phyloP scores from a whole-genome alignment of 1,140 invertebrate genomes.

The Portunus trituberculatus region DNA sequence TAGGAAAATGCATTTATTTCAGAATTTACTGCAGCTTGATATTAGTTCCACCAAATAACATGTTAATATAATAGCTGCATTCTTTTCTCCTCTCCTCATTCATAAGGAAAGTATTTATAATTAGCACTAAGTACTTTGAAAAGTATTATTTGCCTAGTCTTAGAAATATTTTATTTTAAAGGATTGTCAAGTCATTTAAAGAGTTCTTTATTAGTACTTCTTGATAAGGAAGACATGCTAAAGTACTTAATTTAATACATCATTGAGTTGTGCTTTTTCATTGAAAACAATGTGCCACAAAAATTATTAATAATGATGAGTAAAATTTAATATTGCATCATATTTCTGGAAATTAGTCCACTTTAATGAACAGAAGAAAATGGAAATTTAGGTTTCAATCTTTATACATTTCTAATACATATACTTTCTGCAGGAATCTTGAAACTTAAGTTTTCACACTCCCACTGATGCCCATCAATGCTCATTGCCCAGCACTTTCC shows the following conservation, averaged over 20 bases:
- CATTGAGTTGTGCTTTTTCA: neutral
- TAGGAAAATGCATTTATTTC: neutral
- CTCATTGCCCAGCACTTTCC: slow-evolving; percentile 18
- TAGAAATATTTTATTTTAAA: neutral
- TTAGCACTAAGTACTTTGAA: neutral
- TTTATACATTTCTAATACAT: slow-evolving; percentile 1
- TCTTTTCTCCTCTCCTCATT: neutral
- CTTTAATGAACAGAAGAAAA: neutral
- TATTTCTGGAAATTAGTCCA: slow-evolving; percentile 2
- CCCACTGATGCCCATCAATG: slow-evolving; percentile 18
- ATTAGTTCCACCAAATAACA: too few species aligned
- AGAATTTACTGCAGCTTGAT: too few species aligned
- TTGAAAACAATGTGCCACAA: neutral
- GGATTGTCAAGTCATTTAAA: neutral
- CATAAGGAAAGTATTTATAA: neutral
- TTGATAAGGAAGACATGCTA: neutral
- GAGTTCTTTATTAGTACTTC: neutral
- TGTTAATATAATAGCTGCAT: neutral
- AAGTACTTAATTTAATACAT: neutral
- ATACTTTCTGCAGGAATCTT: slow-evolving; percentile 13
- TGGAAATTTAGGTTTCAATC: neutral
- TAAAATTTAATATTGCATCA: neutral
- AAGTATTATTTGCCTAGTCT: neutral
- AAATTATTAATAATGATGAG: neutral
- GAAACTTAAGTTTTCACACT: slow-evolving; percentile 23